A percentile compares a stretch with the other conserved stretches of the same genome.
These are phyloP conservation scores for Cephalopterus ornatus DNA, from an alignment of 2,113 vertebrate genomes.

Conservation along the genomic window DNA sequence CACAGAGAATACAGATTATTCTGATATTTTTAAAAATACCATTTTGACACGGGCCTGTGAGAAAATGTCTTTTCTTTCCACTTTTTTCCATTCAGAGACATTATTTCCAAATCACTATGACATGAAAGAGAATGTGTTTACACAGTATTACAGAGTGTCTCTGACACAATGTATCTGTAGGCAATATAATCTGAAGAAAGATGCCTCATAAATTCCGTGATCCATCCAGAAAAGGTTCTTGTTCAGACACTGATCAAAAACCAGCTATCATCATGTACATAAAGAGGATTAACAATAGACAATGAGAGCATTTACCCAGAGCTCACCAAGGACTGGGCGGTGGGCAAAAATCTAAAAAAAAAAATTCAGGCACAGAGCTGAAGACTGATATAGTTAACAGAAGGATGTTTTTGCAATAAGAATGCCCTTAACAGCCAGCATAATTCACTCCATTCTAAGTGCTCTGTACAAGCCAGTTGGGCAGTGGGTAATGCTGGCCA, in stretches of 20 bases:
- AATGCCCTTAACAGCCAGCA: not conserved
- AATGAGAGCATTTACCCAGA: not conserved
- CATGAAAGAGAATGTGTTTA: constrained; percentile 42
- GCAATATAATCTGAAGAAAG: constrained; percentile 35
- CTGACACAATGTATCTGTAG: constrained; percentile 37
- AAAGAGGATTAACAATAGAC: not conserved
- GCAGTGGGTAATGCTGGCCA: not conserved
- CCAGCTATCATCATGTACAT: not conserved
- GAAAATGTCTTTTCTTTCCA: not conserved
- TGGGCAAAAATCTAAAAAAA: not conserved
- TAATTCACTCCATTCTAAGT: not conserved
- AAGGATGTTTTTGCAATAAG: not conserved
- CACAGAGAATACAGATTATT: not conserved
- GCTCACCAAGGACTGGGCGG: not conserved
- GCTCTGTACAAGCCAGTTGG: not conserved
- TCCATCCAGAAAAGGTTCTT: constrained; percentile 4
- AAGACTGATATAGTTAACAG: not conserved
- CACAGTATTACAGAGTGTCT: not conserved
- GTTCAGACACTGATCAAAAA: not conserved
- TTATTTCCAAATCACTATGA: constrained; percentile 33
- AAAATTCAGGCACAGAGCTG: not conserved
- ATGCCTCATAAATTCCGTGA: constrained; percentile 36
- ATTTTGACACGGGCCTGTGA: not conserved
- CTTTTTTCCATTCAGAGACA: not conserved
- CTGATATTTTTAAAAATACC: not conserved